A percentile compares a stretch with the other conserved stretches of the same genome.
phyloP scores from a whole-genome alignment of 2,797 vertebrate genomes.

The Erithacus rubecula region DNA sequence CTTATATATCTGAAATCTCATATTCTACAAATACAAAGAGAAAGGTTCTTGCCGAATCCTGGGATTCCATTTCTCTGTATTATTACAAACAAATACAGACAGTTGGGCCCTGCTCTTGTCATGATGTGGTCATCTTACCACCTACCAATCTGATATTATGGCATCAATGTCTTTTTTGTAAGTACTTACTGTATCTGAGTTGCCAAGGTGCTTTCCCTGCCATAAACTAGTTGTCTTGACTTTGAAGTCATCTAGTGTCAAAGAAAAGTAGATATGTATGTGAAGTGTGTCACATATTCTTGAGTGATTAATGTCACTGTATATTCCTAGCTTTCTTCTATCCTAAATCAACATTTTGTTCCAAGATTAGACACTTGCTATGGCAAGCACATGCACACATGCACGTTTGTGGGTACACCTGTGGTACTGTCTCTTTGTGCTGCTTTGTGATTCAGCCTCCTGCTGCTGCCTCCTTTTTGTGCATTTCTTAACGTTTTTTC shows the following conservation, averaged over 20 bases:
- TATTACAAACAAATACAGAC: background rate
- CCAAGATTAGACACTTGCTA: background rate
- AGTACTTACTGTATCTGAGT: background rate
- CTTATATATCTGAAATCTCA: background rate
- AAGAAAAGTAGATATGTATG: background rate
- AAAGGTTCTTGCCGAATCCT: background rate
- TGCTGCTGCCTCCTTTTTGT: background rate
- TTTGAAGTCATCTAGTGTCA: background rate
- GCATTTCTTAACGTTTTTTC: background rate
- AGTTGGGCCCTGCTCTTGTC: background rate
- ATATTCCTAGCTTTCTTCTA: background rate
- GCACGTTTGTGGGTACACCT: background rate
- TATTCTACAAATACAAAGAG: background rate
- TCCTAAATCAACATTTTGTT: background rate
- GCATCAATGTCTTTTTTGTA: background rate
- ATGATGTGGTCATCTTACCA: background rate
- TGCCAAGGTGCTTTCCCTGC: background rate
- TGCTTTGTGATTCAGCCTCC: background rate
- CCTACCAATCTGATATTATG: background rate
- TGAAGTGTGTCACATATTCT: background rate
- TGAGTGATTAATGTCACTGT: background rate
- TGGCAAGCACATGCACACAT: accelerated
- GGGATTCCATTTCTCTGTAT: background rate
- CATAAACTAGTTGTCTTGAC: background rate
- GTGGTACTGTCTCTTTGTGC: background rate